A percentile compares a stretch with the other conserved stretches of the same genome.
Evolutionary conservation across 2,113 vertebrate species (phyloP).

Genomic region (Zingel zingel): DNA sequence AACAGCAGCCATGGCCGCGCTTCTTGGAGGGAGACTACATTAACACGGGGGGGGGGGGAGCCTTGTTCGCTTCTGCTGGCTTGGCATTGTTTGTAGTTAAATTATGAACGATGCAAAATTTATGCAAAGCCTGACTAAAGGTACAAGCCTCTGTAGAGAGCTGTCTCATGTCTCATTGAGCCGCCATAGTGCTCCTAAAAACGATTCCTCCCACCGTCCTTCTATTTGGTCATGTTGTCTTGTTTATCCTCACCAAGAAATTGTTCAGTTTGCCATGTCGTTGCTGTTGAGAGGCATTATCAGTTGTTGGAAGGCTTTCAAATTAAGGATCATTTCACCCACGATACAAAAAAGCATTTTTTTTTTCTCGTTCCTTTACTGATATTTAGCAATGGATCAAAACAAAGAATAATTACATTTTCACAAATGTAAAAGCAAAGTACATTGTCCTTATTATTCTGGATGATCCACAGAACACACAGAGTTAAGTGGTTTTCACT

Average conservation of each 20-base stretch:
- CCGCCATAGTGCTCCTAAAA: slow-evolving; percentile 37
- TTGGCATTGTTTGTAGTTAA: slow-evolving; percentile 58
- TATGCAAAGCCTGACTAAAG: slow-evolving; percentile 66
- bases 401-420: not conserved
- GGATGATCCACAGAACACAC: not conserved
- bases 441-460: not conserved
- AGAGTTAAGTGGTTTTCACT: too few relatives aligned
- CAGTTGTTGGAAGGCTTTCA: not conserved
- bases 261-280: not conserved
- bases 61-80: slow-evolving; percentile 45
- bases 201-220: slow-evolving; percentile 38
- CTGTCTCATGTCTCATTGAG: slow-evolving; percentile 62
- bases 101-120: slow-evolving; percentile 58
- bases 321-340: not conserved
- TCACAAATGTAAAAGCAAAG: not conserved
- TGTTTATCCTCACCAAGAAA: slow-evolving; percentile 20
- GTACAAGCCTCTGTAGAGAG: slow-evolving; percentile 48
- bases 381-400: not conserved
- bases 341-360: not conserved
- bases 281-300: slow-evolving; percentile 1
- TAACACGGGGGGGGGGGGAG: slow-evolving; percentile 10
- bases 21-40: slow-evolving; percentile 33
- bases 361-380: not conserved
- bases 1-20: slow-evolving; percentile 49
- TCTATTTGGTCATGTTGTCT: slow-evolving; percentile 40